Evolutionary conservation across 1,140 invertebrate genomes (phyloP), one percentile per base, ranked within the genome.

Genomic region (Oedothorax gibbosus): DNA sequence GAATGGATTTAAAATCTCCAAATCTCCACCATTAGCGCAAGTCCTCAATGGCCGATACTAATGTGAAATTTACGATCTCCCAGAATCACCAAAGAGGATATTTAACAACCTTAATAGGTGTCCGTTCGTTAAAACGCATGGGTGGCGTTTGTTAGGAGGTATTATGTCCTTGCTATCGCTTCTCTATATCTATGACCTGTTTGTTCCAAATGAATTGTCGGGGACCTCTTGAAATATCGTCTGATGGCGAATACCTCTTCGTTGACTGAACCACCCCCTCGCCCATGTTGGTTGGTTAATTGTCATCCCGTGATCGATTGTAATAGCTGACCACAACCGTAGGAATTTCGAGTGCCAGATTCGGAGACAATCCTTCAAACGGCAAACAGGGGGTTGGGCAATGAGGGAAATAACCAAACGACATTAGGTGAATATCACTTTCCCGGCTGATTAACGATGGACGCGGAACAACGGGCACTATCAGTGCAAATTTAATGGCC

Each of bases 341-440:
- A 83, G 71, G 71, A 75, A 83, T 75, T 81, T 81, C 71, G 56
- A 51, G 56, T 68, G 21, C 53, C 71, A 68, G 62, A 76, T 76
- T 66, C 60, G 81, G 57, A 35, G 35, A 84, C 57, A 62, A 84
- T 84, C 72, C 81, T 57, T 84, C 81, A 84, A 82, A 68, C 35
- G 66, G 65, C 50, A 49, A 49, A 56, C 18, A 35, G 56, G 15
- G 60, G 53, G 57, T 12, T 11, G 56, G 57, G 12, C 56, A n/a
- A 8, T n/a, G 12, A 35, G 12, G 71, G 71, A 84, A 82, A 84
- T 84, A 84, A 84, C 71, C 72, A 18, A 82, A 73, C 80, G 72
- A 62, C 81, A 84, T 84, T 84, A 84, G 81, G 81, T 84, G 72
- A 81, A 84, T 84, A 84, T 84, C 81, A 75, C 75, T 84, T 84